phyloP scores from a whole-genome alignment of 2,797 vertebrate genomes.

The Danio tinwini region DNA sequence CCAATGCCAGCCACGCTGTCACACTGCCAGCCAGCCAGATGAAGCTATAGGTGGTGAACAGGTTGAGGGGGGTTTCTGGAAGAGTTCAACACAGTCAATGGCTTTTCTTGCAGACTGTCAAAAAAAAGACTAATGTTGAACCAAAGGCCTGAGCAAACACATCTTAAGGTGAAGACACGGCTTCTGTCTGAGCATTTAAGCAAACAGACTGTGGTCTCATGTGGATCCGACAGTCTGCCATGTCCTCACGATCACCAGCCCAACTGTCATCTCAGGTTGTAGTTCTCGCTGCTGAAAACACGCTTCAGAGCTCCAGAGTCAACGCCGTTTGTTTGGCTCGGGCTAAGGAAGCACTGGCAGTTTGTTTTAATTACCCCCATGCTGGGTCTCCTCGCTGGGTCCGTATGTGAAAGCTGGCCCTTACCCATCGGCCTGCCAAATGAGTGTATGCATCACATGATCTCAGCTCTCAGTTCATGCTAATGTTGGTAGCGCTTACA shows the following conservation, averaged over 20 bases:
- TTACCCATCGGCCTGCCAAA: slow-evolving; percentile 49
- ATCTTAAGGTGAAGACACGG: slow-evolving; percentile 48
- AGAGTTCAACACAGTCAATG: slow-evolving; percentile 37
- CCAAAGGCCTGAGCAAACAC: slow-evolving; percentile 58
- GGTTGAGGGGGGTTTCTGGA: slow-evolving; percentile 21
- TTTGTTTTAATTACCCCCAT: slow-evolving; percentile 70
- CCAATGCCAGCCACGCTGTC: slow-evolving; percentile 38
- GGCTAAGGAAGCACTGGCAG: slow-evolving; percentile 59
- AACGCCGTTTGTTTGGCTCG: slow-evolving; percentile 60
- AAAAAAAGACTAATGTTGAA: slow-evolving; percentile 57
- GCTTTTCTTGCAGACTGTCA: slow-evolving; percentile 39
- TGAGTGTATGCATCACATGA: slow-evolving; percentile 17
- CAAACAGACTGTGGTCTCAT: slow-evolving; percentile 50
- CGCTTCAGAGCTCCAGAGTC: slow-evolving; percentile 39
- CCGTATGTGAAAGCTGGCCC: slow-evolving; percentile 61
- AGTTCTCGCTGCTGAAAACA: slow-evolving; percentile 17
- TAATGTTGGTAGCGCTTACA: slow-evolving; percentile 18
- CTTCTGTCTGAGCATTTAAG: slow-evolving; percentile 55
- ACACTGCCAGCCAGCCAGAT: slow-evolving; percentile 28
- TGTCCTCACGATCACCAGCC: slow-evolving; percentile 33
- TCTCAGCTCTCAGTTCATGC: neutral
- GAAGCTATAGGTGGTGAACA: slow-evolving; percentile 16
- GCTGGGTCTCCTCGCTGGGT: slow-evolving; percentile 55
- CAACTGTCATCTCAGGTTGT: slow-evolving; percentile 51
- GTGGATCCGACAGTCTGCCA: slow-evolving; percentile 44